A percentile compares a stretch with the other conserved stretches of the same genome.
Conservation (phyloP, 2,113 vertebrate species). For the Nematolebias whitei region DNA sequence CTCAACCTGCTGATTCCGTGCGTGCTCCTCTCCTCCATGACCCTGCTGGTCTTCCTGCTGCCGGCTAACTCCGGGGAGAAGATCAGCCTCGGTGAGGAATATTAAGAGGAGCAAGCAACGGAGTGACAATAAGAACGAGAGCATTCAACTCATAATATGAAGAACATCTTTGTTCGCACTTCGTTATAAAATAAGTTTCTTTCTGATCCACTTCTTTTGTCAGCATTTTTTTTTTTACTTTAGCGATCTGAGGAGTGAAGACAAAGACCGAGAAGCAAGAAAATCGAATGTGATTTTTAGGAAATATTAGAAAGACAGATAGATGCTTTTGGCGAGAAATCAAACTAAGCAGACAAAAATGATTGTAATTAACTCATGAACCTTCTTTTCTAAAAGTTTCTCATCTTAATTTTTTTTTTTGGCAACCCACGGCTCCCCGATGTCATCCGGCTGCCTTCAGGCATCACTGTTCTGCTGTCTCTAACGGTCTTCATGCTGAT, state of each 20-base stretch:
- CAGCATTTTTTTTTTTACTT: too few species aligned
- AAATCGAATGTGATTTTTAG: conserved; percentile 24
- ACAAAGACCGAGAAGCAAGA: conserved; percentile 16
- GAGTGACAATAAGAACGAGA: neutral
- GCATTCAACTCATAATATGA: neutral
- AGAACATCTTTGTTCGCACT: neutral
- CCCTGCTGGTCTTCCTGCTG: conserved; percentile 71
- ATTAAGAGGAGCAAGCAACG: neutral
- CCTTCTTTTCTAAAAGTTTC: conserved; percentile 10
- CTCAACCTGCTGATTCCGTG: conserved; percentile 76
- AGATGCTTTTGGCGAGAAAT: conserved; percentile 21
- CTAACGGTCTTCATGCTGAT: conserved; percentile 79
- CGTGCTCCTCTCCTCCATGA: conserved; percentile 78
- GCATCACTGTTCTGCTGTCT: conserved; percentile 77
- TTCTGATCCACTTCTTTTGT: conserved; percentile 10
- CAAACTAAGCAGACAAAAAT: conserved; percentile 40
- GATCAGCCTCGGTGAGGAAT: conserved; percentile 75
- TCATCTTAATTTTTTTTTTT: conserved; percentile 10
- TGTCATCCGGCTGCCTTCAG: conserved; percentile 60
- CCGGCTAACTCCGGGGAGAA: conserved; percentile 77
- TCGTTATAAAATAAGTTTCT: conserved; percentile 10
- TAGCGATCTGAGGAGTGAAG: too few species aligned
- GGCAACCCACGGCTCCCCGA: conserved; percentile 38
- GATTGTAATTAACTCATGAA: neutral
- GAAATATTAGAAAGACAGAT: conserved; percentile 35